Conservation (phyloP, 2,797 vertebrate species). For the Menidia menidia region DNA sequence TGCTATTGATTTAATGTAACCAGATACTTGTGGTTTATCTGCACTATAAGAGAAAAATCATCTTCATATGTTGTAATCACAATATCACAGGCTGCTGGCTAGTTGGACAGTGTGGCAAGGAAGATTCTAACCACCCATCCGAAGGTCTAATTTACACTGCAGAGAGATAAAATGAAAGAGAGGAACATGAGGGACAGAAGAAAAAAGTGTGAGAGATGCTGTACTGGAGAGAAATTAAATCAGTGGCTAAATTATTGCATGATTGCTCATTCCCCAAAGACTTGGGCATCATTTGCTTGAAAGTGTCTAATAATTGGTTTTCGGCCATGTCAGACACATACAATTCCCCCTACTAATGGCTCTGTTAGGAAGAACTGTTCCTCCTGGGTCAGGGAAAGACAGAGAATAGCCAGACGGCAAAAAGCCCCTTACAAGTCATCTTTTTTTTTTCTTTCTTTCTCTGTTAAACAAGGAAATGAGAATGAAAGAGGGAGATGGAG, state of each 20-base stretch:
- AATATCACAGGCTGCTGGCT: constrained; percentile 80
- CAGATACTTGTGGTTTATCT: neutral
- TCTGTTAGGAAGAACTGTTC: constrained; percentile 90
- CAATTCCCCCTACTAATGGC: constrained; percentile 97
- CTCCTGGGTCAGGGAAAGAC: constrained; percentile 93
- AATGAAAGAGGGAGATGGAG: constrained; percentile 55
- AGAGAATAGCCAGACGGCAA: constrained; percentile 79
- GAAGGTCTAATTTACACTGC: constrained; percentile 62
- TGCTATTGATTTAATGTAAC: neutral
- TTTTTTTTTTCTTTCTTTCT: constrained; percentile 25
- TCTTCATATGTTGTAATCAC: constrained; percentile 74
- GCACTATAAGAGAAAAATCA: constrained; percentile 13
- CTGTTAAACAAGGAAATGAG: constrained; percentile 64
- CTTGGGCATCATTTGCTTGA: constrained; percentile 96
- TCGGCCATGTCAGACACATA: constrained; percentile 97
- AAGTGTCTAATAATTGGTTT: constrained; percentile 99
- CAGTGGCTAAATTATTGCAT: constrained; percentile 99
- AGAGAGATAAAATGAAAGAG: constrained; percentile 60
- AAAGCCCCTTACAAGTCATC: constrained; percentile 48
- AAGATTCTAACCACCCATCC: constrained; percentile 27
- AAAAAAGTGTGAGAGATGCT: constrained; percentile 62
- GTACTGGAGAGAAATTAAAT: constrained; percentile 95
- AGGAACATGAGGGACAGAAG: constrained; percentile 47
- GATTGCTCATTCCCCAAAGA: constrained; percentile 98
- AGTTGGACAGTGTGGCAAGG: constrained; percentile 52